phyloP scores from a whole-genome alignment of 2,113 vertebrate genomes.

The Neopipo cinnamomea region DNA sequence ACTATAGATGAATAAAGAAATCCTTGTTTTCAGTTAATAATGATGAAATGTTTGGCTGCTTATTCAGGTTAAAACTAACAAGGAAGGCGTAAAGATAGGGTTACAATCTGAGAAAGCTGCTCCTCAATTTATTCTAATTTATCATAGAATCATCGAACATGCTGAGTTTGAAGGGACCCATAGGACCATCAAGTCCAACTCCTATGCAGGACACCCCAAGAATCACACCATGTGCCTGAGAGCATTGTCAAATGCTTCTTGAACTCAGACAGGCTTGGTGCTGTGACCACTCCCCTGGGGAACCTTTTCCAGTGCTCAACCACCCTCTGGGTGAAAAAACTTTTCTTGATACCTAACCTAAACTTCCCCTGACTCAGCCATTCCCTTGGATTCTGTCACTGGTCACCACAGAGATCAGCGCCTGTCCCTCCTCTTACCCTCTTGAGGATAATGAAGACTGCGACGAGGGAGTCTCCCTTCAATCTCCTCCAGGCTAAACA shows the following conservation, averaged over 20 bases:
- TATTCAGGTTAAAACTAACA: neutral
- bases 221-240: neutral
- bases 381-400: neutral
- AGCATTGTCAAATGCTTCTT: neutral
- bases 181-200: neutral
- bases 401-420: neutral
- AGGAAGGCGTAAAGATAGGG: neutral
- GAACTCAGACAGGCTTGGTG: neutral
- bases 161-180: neutral
- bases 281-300: neutral
- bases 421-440: neutral
- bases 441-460: too few species aligned
- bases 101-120: neutral
- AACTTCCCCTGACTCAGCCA: neutral
- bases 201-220: neutral
- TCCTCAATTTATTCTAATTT: neutral
- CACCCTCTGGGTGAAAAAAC: neutral
- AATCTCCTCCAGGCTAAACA: neutral
- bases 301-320: neutral
- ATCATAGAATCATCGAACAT: neutral
- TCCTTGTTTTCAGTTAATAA: neutral
- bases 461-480: neutral
- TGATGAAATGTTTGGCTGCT: neutral
- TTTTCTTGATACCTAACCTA: neutral
- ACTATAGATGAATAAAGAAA: neutral